Evolutionary conservation across 2,888 invertebrate species (phyloP), one percentile per base, ranked within the genome.

Genomic region (Platypus cylindrus): DNA sequence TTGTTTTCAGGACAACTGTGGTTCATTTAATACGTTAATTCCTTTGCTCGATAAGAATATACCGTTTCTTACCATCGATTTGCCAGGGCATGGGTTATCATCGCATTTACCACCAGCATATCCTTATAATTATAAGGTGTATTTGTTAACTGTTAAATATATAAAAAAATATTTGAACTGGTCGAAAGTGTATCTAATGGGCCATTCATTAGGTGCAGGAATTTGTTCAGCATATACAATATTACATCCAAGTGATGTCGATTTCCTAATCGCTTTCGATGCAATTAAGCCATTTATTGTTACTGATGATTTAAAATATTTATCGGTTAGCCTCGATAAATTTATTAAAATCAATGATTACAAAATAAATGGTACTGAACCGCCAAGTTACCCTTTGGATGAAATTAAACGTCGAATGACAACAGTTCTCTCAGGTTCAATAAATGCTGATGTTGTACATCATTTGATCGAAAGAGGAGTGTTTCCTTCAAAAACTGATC

Each of bases 61-160:
- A 4, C 57, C 68, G 1, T 62, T 70, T 34, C 51, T 82, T n/a
- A 71, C 78, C 1, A 57, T 79, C n/a, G 80, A 79, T 54, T 63
- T 74, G 14, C 78, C 78, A 2, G 78, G 82, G 1, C 78, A 82
- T 56, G 82, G 83, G 1, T 48, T 67, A 2, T 82, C 82, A 0
- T 73, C 76, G 0, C 73, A 73, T 65, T 55, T 74, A 34, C 79
- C 80, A 1, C 55, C 62, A 32, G 81, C 81, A 15, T 54, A 64
- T 17, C 55, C 57, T 12, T 72, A 74, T 43, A 57, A 65, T 43
- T 56, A 59, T 8, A 48, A 60, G 2, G 59, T 63, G 32, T 60
- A 59, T 39, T 44, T 67, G 23, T 59, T 55, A 47, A 34, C 70
- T 20, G 54, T 82, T 9, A 59, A 69, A 20, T 61, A 68, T 30